phyloP scores from a whole-genome alignment of 2,797 vertebrate species.

The Iguana delicatissima region DNA sequence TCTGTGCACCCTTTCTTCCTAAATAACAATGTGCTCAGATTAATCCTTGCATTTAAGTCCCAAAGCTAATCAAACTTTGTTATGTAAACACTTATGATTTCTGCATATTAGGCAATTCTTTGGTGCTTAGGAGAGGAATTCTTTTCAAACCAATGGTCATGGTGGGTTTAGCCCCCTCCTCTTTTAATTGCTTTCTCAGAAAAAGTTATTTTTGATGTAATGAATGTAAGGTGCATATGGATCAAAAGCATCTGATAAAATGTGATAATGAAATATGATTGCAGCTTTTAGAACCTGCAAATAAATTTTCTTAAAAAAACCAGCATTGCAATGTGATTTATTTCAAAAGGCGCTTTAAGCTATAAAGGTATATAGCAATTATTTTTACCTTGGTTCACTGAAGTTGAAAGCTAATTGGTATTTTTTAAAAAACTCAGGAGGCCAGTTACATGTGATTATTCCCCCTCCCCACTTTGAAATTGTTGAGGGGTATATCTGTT shows the following conservation, averaged over 20 bases:
- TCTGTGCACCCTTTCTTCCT: background rate
- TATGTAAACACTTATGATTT: constrained; percentile 45
- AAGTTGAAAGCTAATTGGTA: constrained; percentile 51
- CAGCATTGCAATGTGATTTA: constrained; percentile 28
- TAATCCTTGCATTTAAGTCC: constrained; percentile 46
- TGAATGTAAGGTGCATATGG: constrained; percentile 46
- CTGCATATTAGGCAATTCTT: constrained; percentile 32
- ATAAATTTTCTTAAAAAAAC: constrained; percentile 14
- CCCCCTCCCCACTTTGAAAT: too few species aligned
- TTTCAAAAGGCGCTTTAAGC: constrained; percentile 28
- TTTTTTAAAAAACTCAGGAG: background rate
- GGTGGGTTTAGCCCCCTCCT: too few species aligned
- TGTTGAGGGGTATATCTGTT: constrained; percentile 38
- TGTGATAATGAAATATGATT: constrained; percentile 41
- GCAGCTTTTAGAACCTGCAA: constrained; percentile 42
- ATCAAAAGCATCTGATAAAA: constrained; percentile 47
- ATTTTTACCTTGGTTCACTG: background rate
- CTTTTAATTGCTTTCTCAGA: background rate
- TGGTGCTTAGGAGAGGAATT: constrained; percentile 27
- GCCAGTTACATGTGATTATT: constrained; percentile 36
- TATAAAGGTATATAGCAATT: constrained; percentile 8
- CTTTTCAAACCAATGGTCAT: constrained; percentile 1
- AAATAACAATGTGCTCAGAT: constrained; percentile 38
- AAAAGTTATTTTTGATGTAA: constrained; percentile 41
- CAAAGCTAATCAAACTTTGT: constrained; percentile 48